Evolutionary conservation across 2,113 vertebrate species (phyloP), one percentile per base, ranked within the genome.

Genomic region (Plecturocebus donacophilus): DNA sequence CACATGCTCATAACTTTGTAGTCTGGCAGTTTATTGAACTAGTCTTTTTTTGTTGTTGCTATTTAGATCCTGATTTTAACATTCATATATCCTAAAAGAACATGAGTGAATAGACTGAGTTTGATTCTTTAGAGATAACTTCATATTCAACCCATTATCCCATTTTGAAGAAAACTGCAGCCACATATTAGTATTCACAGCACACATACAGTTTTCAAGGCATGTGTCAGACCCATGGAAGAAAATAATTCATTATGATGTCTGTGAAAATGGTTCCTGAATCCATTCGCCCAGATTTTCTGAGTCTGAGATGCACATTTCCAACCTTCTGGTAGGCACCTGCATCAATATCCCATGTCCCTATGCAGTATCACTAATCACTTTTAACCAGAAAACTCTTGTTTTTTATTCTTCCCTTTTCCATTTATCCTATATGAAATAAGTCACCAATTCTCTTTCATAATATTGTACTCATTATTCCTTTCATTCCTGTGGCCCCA

Each of bases 51-150:
- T 95, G n/a, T n/a, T 83, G 23, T 79, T 90, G 47, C 47, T 94
- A 64, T 81, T 96, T 95, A 76, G n/a, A 92, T 90, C 87, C 87
- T 96, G 80, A 96, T 93, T 93, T 94, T 96, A 96, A 79, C 30
- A 89, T 82, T 92, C 70, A 47, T 70, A 40, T 85, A 95, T 86
- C 35, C 40, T 77, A 85, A 95, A 96, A 90, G 52, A 82, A 92
- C 19, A 94, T 25, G 14, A 95, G 49, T 52, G 52, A 90, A 87
- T 66, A 96, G 94, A 87, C 4, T 87, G 45, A 81, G 70, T 45
- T 54, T 87, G 54, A 88, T 85, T 95, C 58, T 89, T 91, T 81
- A 64, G 52, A 92, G 64, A 47, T 81, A 20, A 66, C 85, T 93
- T 90, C 49, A 71, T 90, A 93, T 94, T 91, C 89, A 52, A 88